Base-by-base conservation (phyloP, 2,888 invertebrate species). In the Agonopterix alstromeriana region DNA sequence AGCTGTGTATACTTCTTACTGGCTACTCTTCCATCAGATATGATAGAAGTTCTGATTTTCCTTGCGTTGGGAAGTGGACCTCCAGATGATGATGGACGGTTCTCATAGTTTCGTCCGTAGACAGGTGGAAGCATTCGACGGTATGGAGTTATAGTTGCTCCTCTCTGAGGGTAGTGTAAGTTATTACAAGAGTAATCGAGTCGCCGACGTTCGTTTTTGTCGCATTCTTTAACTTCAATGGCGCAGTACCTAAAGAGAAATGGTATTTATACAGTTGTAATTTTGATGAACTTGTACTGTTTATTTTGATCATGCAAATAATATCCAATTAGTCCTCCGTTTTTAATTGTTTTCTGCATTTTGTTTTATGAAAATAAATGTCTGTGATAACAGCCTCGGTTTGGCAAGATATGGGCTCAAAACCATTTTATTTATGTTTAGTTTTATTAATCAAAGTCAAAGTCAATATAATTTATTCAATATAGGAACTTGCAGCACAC, bases 151-250 rank as follows among this genome's bases (percentile, higher is more conserved):
- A 53, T 45, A 10, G 49, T 48, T 10, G 57, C 48, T 12, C 65
- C 63, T n/a, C 54, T 45, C 10, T 50, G 40, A 3, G 60, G 60
- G 43, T 45, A 11, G 35, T 49, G 43, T 4, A 53, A 47, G 50
- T 61, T 61, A 49, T 60, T 63, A 51, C 61, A 61, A n/a, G 53
- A 54, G n/a, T 55, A 50, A 50, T 60, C 55, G 3, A 59, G 45
- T 0, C 59, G 55, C 0, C 65, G 56, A 10, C 47, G 48, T 36
- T 59, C 57, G 4, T 49, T 12, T 0, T 47, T 45, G 41, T 55
- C 42, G 49, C 59, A 59, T 42, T 52, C 51, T 17, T 53, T 51
- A 5, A 58, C 52, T 36, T 53, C 55, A 36, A 56, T 48, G 5
- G 47, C 50, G 43, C 58, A 58, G 48, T 47, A 50, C 8, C 54